Conservation (phyloP, 2,113 vertebrate genomes). For the Lontra canadensis region DNA sequence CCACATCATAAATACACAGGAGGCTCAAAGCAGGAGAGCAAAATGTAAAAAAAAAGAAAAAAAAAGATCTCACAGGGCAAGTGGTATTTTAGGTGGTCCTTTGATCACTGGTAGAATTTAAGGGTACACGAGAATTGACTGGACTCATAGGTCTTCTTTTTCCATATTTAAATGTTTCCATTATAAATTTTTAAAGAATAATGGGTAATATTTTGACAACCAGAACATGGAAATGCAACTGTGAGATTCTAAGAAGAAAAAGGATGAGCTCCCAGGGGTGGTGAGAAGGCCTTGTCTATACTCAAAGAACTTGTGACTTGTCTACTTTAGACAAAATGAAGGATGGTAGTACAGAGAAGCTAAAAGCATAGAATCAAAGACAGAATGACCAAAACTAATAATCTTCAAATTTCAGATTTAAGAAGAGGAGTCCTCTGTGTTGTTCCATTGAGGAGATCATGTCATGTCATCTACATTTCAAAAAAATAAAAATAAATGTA, state of each 20-base stretch:
- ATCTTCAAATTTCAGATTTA: neutral
- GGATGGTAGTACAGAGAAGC: neutral
- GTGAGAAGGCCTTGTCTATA: neutral
- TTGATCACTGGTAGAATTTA: neutral
- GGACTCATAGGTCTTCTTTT: neutral
- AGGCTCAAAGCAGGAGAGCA: neutral
- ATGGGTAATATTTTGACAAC: neutral
- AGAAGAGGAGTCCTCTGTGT: neutral
- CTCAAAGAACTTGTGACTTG: neutral
- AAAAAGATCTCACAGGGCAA: neutral
- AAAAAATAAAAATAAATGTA: neutral
- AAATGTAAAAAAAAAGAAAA: too few relatives aligned
- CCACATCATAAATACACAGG: neutral
- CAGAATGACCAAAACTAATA: neutral
- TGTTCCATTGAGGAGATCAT: neutral
- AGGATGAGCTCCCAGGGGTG: neutral
- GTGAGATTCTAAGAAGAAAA: neutral
- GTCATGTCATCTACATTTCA: neutral
- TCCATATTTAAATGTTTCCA: neutral
- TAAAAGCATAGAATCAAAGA: neutral
- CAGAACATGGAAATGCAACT: neutral
- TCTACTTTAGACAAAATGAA: neutral
- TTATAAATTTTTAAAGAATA: neutral
- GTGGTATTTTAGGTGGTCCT: neutral
- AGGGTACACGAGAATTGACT: neutral